Evolutionary conservation across 2,888 invertebrate genomes (phyloP), one percentile per base, ranked within the genome.

Genomic region (Cantharis flavilabris): DNA sequence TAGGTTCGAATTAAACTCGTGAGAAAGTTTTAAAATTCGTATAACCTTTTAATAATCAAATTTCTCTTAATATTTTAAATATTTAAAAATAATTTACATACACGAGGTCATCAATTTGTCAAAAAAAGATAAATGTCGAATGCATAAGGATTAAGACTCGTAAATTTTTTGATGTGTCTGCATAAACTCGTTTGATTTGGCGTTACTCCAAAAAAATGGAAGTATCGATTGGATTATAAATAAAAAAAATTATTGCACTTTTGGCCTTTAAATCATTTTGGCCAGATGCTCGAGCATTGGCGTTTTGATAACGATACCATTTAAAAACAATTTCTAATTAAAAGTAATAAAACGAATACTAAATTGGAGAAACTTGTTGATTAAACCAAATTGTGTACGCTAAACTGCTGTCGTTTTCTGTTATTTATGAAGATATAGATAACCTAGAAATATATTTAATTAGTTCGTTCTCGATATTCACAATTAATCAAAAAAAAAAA

Each of bases 361-460:
- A 67, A 26, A 67, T 67, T 26, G 65, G 65, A n/a, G 65, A 67
- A 67, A 67, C 23, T 67, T 67, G 14, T 67, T 67, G 65, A 26
- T 23, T 26, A 67, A 67, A 67, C 26, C 3, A 67, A 67, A 67
- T 67, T 67, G 23, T 67, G 11, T 33, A 67, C 65, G 65, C 26
- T 67, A 67, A 67, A 67, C 65, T 67, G 65, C 65, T 67, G 65
- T 67, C 65, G 65, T 67, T 67, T 67, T 67, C 65, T 23, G 65
- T 23, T 67, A 67, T 64, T 64, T 64, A 20, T 64, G 23, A 67
- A 67, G 23, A 67, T 20, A 11, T 13, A 67, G 65, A 23, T 23
- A 26, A 67, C 65, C 65, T 26, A 67, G 65, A 67, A 67, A 67
- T 26, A 18, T 65, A 23, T 23, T 67, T 67, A 67, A 67, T 23